Percentiles rank a stretch among this genome's conserved stretches.
phyloP scores from a whole-genome alignment of 2,888 invertebrate genomes.

The Criorhina ranunculi region DNA sequence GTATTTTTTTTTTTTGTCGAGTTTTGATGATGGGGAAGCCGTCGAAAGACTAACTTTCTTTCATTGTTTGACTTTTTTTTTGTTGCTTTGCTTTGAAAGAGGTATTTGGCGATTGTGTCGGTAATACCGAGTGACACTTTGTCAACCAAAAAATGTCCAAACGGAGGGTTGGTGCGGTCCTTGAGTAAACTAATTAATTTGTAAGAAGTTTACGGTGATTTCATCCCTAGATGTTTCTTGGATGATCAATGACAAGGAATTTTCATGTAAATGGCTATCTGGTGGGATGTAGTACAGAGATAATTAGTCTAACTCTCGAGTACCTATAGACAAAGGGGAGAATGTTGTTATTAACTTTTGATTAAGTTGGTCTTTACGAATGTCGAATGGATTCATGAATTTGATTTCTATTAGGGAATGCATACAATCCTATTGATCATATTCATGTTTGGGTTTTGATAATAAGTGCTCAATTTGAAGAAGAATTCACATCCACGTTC shows the following conservation, averaged over 20 bases:
- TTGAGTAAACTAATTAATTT: constrained; percentile 65
- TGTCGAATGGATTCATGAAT: background rate
- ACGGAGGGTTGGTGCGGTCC: constrained; percentile 11
- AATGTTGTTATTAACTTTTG: constrained; percentile 31
- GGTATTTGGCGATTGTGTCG: constrained; percentile 41
- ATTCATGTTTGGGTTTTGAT: too few species aligned
- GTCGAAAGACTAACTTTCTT: constrained; percentile 42
- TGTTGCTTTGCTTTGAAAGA: background rate
- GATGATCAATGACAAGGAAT: constrained; percentile 47
- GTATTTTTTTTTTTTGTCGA: background rate
- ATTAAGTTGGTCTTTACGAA: constrained; percentile 32
- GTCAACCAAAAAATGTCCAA: constrained; percentile 30
- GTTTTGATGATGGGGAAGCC: background rate
- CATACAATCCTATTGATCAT: constrained; percentile 29
- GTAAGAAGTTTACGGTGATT: constrained; percentile 41
- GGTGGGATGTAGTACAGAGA: background rate
- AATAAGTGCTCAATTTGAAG: too few species aligned
- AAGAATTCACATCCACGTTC: too few species aligned
- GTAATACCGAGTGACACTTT: constrained; percentile 61
- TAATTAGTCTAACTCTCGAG: constrained; percentile 43
- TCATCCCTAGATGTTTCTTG: constrained; percentile 23
- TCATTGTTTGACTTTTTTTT: constrained; percentile 13
- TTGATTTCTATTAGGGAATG: constrained; percentile 17
- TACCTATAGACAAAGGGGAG: too few species aligned
- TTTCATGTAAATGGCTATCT: constrained; percentile 25